Evolutionary conservation across 2,797 vertebrate genomes (phyloP), one percentile per base, ranked within the genome.

Genomic region (Taeniopygia guttata): DNA sequence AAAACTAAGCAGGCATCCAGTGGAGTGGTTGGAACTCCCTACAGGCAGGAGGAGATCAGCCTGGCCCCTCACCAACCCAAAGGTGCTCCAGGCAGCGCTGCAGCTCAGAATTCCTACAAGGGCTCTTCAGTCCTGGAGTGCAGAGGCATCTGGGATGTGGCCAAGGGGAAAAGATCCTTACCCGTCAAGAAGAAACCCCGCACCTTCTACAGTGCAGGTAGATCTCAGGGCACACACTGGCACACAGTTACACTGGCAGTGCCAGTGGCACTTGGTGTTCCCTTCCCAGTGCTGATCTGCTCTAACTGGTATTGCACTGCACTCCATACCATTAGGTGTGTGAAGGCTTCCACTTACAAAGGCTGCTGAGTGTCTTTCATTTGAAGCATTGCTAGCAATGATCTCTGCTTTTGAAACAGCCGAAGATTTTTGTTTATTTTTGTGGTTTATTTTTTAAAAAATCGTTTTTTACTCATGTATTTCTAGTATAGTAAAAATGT

Each of bases 131-230:
- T 59, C 25, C 66, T 77, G 62, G 34, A 78, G 48, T 67, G 42
- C 38, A 48, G 68, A 91, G 89, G 49, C 7, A 93, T 32, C 23
- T 40, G 25, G 20, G 88, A 66, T 72, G 55, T 34, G 9, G 43
- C 40, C 13, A 95, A 78, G 43, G 86, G 69, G 19, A 94, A 73
- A 36, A 96, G 75, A 46, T 23, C 9, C 21, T 91, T 96, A 29
- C 98, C 97, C 0, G 52, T 95, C 51, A 98, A 98, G 96, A 99
- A 99, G 97, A 99, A 99, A 96, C 98, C 98, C 1, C 98, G 99
- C 9, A 99, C 99, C 3, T 98, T 99, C 26, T 99, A 99, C 91
- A 99, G 97, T 45, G 96, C 98, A 72, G 98, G 99, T 99, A 97
- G 96, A 89, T 73, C 26, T n/a, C 2, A 4, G 73, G 74, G 27